These are phyloP conservation scores for Casuarius casuarius DNA, from an alignment of 2,113 vertebrate species.

Conservation along the genomic window DNA sequence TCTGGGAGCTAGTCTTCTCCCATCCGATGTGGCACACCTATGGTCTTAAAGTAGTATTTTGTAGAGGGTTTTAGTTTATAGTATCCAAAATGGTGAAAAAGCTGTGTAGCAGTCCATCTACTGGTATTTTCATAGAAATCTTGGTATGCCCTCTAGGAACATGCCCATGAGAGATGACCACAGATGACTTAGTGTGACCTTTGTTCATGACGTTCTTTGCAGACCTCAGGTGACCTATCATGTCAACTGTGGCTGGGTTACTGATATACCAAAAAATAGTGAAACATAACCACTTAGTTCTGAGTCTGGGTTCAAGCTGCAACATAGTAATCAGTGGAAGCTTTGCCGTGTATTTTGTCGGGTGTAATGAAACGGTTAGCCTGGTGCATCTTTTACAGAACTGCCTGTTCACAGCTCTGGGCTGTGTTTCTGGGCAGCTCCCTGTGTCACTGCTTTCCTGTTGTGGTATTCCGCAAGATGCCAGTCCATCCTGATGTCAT, in stretches of 20 bases:
- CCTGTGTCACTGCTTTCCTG: not conserved
- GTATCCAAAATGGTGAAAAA: too few species aligned
- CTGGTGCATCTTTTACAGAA: not conserved
- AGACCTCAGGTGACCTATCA: too few species aligned
- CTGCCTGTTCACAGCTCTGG: rapidly evolving
- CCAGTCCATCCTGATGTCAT: not conserved
- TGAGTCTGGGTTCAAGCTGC: not conserved
- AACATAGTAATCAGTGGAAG: not conserved
- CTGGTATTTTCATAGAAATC: not conserved
- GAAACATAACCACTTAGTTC: not conserved
- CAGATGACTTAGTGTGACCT: too few species aligned
- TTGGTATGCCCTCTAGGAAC: not conserved
- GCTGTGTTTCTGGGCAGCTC: not conserved
- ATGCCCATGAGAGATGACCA: not conserved
- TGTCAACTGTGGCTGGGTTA: too few species aligned
- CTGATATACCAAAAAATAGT: not conserved
- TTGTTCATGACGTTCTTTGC: too few species aligned
- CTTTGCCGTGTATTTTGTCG: not conserved
- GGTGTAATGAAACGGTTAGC: not conserved
- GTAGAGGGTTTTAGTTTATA: too few species aligned
- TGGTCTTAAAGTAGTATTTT: too few species aligned
- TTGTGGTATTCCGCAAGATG: not conserved
- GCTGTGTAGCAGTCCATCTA: too few species aligned
- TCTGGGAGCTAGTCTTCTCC: too few species aligned
- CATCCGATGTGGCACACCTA: too few species aligned